These are phyloP conservation scores for Rhinoraja longicauda DNA, from an alignment of 2,797 vertebrate genomes.

Conservation along the genomic window DNA sequence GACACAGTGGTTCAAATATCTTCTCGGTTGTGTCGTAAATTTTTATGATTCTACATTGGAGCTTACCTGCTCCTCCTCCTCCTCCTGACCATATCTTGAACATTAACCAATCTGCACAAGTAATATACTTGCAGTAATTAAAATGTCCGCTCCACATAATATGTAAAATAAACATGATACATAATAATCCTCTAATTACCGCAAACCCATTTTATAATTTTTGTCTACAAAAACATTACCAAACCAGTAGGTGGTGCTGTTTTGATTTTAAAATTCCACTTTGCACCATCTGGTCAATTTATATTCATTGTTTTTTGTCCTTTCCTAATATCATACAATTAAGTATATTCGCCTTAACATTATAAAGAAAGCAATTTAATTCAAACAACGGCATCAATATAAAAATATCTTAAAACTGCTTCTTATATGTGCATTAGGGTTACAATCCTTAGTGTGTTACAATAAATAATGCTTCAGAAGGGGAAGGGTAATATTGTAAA, in stretches of 20 bases:
- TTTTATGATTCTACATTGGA: not conserved
- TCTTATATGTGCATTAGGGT: not conserved
- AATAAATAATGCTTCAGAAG: not conserved
- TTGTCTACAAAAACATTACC: not conserved
- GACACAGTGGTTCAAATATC: too few relatives aligned
- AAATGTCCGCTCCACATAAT: not conserved
- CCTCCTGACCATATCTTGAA: not conserved
- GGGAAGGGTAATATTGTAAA: not conserved
- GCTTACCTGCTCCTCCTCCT: not conserved
- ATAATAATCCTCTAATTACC: not conserved
- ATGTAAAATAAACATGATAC: not conserved
- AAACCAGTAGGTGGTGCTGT: constrained; percentile 18
- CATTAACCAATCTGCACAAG: not conserved
- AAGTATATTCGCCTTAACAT: not conserved
- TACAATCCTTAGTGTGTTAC: not conserved
- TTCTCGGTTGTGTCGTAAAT: too few relatives aligned
- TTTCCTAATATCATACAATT: not conserved
- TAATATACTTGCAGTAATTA: not conserved
- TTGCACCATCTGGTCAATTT: not conserved
- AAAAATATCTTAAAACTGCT: not conserved
- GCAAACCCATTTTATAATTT: not conserved
- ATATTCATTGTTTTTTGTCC: not conserved
- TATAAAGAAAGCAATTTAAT: not conserved
- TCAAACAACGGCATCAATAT: not conserved
- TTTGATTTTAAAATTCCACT: not conserved